These are phyloP conservation scores for Dendrolimus pini DNA, from an alignment of 2,888 invertebrate genomes.

Conservation along the genomic window DNA sequence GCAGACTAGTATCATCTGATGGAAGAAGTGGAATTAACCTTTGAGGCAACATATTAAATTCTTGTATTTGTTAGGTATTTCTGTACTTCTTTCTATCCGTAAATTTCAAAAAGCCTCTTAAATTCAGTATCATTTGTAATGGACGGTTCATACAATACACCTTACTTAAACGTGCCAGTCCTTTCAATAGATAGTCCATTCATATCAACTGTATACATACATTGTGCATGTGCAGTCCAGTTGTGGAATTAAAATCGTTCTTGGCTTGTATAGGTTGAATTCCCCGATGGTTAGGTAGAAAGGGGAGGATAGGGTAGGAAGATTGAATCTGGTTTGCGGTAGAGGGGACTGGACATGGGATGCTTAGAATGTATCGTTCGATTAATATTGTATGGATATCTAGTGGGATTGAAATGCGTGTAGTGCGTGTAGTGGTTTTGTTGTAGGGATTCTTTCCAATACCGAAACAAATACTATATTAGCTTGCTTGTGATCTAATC, in stretches of 20 bases:
- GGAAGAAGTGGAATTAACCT: too few species aligned
- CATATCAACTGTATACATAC: slow-evolving; percentile 38
- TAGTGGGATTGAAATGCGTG: not conserved
- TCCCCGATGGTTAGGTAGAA: slow-evolving; percentile 42
- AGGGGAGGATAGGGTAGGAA: slow-evolving; percentile 38
- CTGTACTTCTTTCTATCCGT: too few species aligned
- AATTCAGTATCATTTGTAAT: too few species aligned
- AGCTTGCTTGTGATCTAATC: too few species aligned
- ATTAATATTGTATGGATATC: slow-evolving; percentile 22
- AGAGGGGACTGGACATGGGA: slow-evolving; percentile 12
- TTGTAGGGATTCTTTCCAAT: too few species aligned
- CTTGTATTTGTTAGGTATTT: too few species aligned
- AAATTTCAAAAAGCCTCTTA: too few species aligned
- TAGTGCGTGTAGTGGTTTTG: too few species aligned
- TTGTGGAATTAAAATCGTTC: slow-evolving; percentile 49
- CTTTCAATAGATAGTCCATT: slow-evolving; percentile 30
- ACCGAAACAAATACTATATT: too few species aligned
- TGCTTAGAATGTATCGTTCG: slow-evolving; percentile 20
- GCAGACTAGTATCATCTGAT: too few species aligned
- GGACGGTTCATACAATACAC: too few species aligned
- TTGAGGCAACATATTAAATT: too few species aligned
- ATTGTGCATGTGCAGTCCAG: slow-evolving; percentile 46
- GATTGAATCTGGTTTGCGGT: slow-evolving; percentile 55
- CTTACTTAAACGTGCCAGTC: not conserved
- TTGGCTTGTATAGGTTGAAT: slow-evolving; percentile 30